Base-by-base conservation (phyloP, 2,113 vertebrate species). In the Scopus umbretta region DNA sequence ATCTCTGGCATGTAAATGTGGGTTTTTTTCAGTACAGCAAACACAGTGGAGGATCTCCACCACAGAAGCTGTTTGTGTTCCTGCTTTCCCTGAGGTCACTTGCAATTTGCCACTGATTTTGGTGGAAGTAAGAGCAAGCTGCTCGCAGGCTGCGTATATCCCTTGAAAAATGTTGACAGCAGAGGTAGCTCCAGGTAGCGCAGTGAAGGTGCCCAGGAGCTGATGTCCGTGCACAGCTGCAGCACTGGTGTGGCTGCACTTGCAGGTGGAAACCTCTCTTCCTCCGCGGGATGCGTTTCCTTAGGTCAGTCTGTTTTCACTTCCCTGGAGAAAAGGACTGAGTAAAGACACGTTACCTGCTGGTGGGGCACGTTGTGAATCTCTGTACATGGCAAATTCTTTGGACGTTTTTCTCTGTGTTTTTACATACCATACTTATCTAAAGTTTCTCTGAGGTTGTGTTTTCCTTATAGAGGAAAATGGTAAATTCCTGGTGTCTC, bases 321-420 rank as follows among this genome's bases (percentile, higher is more conserved):
- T 84, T 71, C 65, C 32, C 17, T 47, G 71, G 32, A 53, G 59
- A 59, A 87, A 80, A 84, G 72, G 32, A 49, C 59, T 80, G 78
- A 95, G 53, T 47, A 70, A 84, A 72, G 68, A 68, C 61, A 94
- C 49, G 65, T 72, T 80, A 68, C 53, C 40, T 85, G 65, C 82
- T 92, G 65, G 36, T 4, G 2, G 30, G 19, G 62, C 49, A 42
- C 53, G 29, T 92, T 86, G 52, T 43, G 63, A 81, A 76, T 78
- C 91, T 89, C 36, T 4, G 2, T 76, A 79, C 29, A 40, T 53
- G 68, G 82, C 88, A 87, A 50, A 88, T 97, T 95, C 81, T 93
- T 88, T 62, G 75, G 42, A 84, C 7, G 0, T 45, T 89, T 66
- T 86, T 87, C 63, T 86, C 42, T 75, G 5, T 68, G 42, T 29